phyloP scores from a whole-genome alignment of 2,113 vertebrate genomes.

The Peucedramus taeniatus region DNA sequence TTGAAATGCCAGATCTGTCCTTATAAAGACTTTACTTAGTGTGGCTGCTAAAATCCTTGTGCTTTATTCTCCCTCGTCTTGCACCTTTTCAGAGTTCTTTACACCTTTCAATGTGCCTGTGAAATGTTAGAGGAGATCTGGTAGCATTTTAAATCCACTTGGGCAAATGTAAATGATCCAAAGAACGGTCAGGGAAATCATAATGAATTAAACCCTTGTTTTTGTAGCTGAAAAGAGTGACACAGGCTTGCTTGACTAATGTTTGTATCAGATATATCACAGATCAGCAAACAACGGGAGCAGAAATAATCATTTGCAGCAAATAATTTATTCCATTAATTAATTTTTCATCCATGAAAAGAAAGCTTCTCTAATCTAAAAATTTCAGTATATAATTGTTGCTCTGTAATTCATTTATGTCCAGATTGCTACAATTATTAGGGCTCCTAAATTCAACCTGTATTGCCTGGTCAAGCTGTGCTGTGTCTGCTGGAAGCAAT shows the following conservation, averaged over 20 bases:
- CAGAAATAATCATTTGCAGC: not conserved
- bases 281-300: not conserved
- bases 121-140: conserved; percentile 35
- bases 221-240: not conserved
- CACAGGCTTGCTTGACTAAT: not conserved
- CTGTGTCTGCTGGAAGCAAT: not conserved
- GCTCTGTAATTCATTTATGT: not conserved
- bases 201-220: not conserved
- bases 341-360: not conserved
- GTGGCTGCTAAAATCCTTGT: conserved; percentile 11
- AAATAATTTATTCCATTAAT: conserved; percentile 1
- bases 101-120: conserved; percentile 45
- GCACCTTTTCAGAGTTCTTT: conserved; percentile 54
- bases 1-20: conserved; percentile 51
- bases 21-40: conserved; percentile 33
- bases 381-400: not conserved
- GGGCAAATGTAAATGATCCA: conserved; percentile 24
- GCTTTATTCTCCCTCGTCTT: conserved; percentile 52
- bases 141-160: conserved; percentile 37
- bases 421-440: not conserved
- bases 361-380: not conserved
- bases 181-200: not conserved
- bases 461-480: not conserved
- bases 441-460: not conserved
- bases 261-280: not conserved